Percentiles rank a stretch among this genome's conserved stretches.
These are phyloP conservation scores for Pedionomus torquatus DNA, from an alignment of 2,113 vertebrate genomes.

Conservation along the genomic window DNA sequence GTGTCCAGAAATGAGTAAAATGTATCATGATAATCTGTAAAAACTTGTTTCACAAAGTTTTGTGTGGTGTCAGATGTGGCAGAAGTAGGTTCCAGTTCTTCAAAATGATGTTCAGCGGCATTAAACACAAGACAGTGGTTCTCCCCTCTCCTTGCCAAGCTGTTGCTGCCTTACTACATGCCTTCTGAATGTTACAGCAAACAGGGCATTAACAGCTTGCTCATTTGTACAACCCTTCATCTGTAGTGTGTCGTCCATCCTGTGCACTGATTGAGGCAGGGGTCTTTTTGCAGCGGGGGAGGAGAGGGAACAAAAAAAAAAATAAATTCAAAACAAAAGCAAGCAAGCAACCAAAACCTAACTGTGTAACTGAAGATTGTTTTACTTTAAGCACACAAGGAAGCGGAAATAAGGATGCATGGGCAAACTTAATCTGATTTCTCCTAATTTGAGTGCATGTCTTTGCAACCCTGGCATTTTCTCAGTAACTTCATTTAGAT, in stretches of 20 bases:
- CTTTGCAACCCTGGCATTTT: constrained; percentile 51
- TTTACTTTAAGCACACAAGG: not conserved
- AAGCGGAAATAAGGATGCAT: constrained; percentile 59
- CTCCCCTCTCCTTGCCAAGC: not conserved
- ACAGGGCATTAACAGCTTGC: not conserved
- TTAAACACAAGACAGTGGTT: not conserved
- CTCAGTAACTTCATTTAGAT: constrained; percentile 22
- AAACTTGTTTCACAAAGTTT: not conserved
- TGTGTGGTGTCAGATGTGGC: not conserved
- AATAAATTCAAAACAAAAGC: not conserved
- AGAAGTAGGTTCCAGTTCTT: not conserved
- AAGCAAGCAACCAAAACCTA: not conserved
- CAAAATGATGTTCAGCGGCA: not conserved
- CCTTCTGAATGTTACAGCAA: not conserved
- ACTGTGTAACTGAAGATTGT: not conserved
- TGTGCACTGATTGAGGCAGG: constrained; percentile 71
- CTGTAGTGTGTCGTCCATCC: constrained; percentile 49
- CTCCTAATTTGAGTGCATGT: constrained; percentile 55
- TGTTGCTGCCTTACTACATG: not conserved
- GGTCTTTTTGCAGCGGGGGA: not conserved
- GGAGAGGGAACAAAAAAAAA: not conserved
- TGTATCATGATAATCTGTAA: not conserved
- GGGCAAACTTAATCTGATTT: constrained; percentile 47
- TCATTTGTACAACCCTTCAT: not conserved
- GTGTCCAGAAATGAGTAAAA: not conserved